A percentile compares a stretch with the other conserved stretches of the same genome.
phyloP scores from a whole-genome alignment of 2,113 vertebrate genomes.

The Myiozetetes cayanensis region DNA sequence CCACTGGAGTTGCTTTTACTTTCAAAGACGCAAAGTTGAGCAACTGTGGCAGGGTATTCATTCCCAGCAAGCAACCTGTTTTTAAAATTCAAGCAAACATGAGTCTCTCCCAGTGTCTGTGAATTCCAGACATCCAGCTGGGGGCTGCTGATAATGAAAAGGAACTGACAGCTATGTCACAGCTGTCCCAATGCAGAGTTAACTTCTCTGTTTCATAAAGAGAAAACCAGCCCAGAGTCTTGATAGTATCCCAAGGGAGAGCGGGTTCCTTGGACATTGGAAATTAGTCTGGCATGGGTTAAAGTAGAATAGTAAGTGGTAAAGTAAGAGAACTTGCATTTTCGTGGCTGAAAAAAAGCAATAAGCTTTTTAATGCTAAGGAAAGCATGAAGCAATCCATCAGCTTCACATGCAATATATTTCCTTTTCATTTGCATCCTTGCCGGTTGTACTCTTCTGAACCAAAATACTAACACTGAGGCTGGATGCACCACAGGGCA shows the following conservation, averaged over 20 bases:
- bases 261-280: accelerated
- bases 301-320: neutral
- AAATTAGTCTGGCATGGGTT: neutral
- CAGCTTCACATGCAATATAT: neutral
- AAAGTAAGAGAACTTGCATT: neutral
- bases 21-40: conserved; percentile 12
- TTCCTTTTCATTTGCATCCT: neutral
- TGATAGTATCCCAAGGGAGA: neutral
- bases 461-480: neutral
- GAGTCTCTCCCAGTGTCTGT: neutral
- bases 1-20: conserved; percentile 15
- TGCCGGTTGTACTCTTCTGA: neutral
- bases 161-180: conserved; percentile 39
- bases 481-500: accelerated
- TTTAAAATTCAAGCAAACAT: conserved; percentile 41
- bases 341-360: neutral
- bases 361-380: neutral
- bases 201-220: neutral
- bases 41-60: conserved; percentile 3
- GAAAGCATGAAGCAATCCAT: neutral
- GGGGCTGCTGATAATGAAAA: conserved; percentile 43
- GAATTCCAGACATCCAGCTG: conserved; percentile 61
- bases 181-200: neutral
- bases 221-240: neutral
- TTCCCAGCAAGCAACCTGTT: conserved; percentile 39